Evolutionary conservation across 2,888 invertebrate genomes (phyloP).

Genomic region (Eupeodes luniger): DNA sequence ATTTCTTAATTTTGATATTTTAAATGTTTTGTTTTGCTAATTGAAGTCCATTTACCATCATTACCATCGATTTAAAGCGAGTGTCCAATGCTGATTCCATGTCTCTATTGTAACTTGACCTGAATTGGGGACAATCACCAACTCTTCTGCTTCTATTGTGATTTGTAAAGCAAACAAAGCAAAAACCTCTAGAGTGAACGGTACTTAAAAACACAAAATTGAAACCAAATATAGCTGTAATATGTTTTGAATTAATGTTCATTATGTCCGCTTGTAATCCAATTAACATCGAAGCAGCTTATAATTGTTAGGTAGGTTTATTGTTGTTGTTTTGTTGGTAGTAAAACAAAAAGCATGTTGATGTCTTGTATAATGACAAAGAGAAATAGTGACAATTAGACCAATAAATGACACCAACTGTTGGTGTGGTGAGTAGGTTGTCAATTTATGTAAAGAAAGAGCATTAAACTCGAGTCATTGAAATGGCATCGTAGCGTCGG

Average conservation of each 20-base stretch:
- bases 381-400: background rate
- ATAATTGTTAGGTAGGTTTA: background rate
- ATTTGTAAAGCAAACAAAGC: background rate
- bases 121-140: slow-evolving; percentile 17
- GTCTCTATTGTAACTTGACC: slow-evolving; percentile 21
- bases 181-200: background rate
- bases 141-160: background rate
- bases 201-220: background rate
- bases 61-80: background rate
- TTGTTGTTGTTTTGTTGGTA: background rate
- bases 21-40: background rate
- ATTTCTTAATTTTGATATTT: background rate
- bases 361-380: background rate
- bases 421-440: background rate
- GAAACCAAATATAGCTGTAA: background rate
- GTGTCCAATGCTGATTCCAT: background rate
- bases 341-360: background rate
- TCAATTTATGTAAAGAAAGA: background rate
- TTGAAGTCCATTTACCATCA: slow-evolving; percentile 13
- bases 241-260: slow-evolving; percentile 9
- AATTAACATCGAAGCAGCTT: background rate
- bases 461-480: background rate
- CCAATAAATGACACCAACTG: slow-evolving; percentile 1
- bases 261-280: slow-evolving; percentile 5
- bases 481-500: background rate